Base-by-base conservation (phyloP, 2,888 invertebrate species). In the Sarcophaga carnaria region DNA sequence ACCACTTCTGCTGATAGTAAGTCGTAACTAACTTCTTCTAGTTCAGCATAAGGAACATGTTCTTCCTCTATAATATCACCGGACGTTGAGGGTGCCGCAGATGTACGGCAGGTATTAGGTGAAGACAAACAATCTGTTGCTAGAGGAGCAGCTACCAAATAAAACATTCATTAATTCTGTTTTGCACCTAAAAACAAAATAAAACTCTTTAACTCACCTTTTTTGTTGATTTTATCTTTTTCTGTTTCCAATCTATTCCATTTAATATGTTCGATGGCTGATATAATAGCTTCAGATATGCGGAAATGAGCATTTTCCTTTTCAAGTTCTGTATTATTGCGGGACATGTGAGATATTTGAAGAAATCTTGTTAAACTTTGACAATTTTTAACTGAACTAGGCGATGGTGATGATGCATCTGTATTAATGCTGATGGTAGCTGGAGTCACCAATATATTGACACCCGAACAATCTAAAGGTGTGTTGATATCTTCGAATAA, bases 241-340 rank as follows among this genome's bases (percentile, higher is more conserved):
- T 84, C 67, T 11, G 59, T 88, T 25, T 89, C 87, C 87, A 94
- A 93, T 66, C 94, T 93, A 72, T 95, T 95, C 91, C 95, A 96
- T 91, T 96, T 95, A 11, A 96, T 94, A 90, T 96, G 95, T 91
- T 97, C 97, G 88, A 97, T 96, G 17, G 97, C 97, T 11, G 97
- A 95, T 88, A 97, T 97, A 91, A 97, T 95, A 0, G 97, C 97
- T 93, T 97, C 97, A 3, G 96, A 97, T 87, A 97, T 96, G 90
- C 95, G 96, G 92, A 97, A 97, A 93, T 97, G 97, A 0, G 97
- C 97, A 93, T 97, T 97, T 93, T 97, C 97, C 91, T 97, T 94
- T 90, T 97, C 97, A 83, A 97, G 93, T 90, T 97, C 97, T 0
- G 97, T 97, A 90, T 96, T 96, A 25, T 95, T 94, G 86, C 95